Evolutionary conservation across 2,113 vertebrate genomes (phyloP).

Genomic region (Tyrannus savana): DNA sequence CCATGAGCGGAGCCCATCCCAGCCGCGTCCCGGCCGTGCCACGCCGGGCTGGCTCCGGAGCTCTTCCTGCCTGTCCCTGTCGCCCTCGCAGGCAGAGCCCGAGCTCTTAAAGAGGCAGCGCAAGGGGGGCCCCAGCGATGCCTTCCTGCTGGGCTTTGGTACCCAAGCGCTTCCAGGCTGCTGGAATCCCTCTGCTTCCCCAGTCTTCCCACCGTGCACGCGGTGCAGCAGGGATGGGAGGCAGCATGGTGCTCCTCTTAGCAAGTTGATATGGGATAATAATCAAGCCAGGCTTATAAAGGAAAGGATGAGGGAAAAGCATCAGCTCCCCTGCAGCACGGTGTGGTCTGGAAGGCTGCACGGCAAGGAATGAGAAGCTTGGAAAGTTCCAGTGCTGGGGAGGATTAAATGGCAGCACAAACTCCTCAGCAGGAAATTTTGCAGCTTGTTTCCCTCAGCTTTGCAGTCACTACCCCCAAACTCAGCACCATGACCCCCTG

Average conservation of each 20-base stretch:
- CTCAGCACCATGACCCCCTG: fast-evolving
- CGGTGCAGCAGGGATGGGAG: fast-evolving
- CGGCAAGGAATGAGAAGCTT: fast-evolving
- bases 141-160: neutral
- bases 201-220: fast-evolving
- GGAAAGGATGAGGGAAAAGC: neutral
- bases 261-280: neutral
- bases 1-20: neutral
- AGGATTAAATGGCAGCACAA: neutral
- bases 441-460: neutral
- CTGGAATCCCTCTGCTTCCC: neutral
- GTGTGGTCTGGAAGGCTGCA: neutral
- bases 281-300: neutral
- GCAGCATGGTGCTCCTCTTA: fast-evolving
- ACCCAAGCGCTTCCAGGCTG: fast-evolving
- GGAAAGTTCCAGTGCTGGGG: neutral
- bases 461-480: neutral
- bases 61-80: neutral
- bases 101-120: conserved; percentile 45
- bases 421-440: neutral
- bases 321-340: neutral
- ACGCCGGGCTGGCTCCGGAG: neutral
- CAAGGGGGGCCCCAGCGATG: fast-evolving
- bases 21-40: neutral
- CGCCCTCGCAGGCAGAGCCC: neutral